Evolutionary conservation across 2,888 invertebrate species (phyloP), one percentile per base, ranked within the genome.

Genomic region (Epirrhoe alternata): DNA sequence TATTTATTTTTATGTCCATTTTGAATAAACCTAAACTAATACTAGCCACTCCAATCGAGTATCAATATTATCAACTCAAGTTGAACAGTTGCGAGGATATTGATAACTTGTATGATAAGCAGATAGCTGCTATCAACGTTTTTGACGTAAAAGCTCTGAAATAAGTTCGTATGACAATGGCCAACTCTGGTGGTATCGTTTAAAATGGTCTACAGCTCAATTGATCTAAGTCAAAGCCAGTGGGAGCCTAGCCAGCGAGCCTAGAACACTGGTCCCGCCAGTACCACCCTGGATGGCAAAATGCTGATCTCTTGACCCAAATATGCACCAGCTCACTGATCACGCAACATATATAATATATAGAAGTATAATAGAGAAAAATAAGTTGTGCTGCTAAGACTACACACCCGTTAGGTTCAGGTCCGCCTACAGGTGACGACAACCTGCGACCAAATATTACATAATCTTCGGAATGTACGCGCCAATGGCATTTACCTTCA

Each of bases 401-500:
- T 14, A 16, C 14, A 42, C 47, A 47, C 45, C 8, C 14, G 61
- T 42, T 31, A 42, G 53, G 12, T 16, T 7, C 47, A 10, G 33
- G 69, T 65, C 59, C 71, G 65, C 71, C 71, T 47, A 71, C 71
- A 64, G 59, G n/a, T 31, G 14, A 35, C 52, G 5, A 38, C 61
- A 55, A 52, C 14, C 42, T 49, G 42, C 61, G 52, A 54, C 60
- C 66, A 67, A 67, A 72, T 64, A 69, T 71, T 73, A 69, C 73
- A 66, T 69, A 71, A 72, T 33, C 33, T 17, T n/a, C 51, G 67
- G 70, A 70, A 69, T 72, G 65, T 45, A 42, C 58, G 60, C 69
- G 67, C 58, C 73, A 68, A 59, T 70, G 72, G 72, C 67, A 61
- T 71, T 64, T 71, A 71, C 38, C 38, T 42, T 42, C 38, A 42